Percentiles rank a stretch among this genome's conserved stretches.
Conservation (phyloP, 1,140 invertebrate genomes). For the Cyclina sinensis region DNA sequence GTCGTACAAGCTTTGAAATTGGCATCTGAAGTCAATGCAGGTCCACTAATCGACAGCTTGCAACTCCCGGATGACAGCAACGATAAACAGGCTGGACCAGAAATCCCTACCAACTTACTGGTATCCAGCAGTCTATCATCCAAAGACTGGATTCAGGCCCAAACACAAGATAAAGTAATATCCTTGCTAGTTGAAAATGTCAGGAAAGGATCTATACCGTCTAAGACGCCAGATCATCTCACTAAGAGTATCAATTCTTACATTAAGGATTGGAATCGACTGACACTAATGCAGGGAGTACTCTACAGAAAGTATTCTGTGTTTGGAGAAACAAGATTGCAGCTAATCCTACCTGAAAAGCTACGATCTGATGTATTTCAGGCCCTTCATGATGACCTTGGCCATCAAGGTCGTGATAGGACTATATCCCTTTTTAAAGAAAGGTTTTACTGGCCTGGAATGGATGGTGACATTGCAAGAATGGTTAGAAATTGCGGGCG, state of each 20-base stretch:
- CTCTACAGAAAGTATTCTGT: background rate
- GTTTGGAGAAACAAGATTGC: background rate
- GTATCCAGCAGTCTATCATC: background rate
- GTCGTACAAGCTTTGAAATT: background rate
- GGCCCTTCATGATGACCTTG: constrained; percentile 42
- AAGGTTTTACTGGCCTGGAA: constrained; percentile 26
- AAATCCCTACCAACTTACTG: background rate
- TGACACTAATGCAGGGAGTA: background rate
- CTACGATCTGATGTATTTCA: background rate
- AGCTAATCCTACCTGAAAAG: constrained; percentile 18
- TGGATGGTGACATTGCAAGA: background rate
- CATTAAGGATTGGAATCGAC: background rate
- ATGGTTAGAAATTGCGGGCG: background rate
- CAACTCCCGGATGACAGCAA: background rate
- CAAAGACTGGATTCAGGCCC: background rate
- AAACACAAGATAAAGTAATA: background rate
- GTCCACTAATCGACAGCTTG: background rate
- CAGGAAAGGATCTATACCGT: background rate
- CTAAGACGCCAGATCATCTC: background rate
- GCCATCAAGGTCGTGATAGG: constrained; percentile 16
- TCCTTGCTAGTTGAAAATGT: background rate
- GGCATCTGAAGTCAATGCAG: background rate
- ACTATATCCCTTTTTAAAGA: background rate
- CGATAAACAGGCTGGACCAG: background rate
- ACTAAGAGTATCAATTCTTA: background rate